Conservation (phyloP, 30 jellyfish, hydroid and myxozoan species). For the Phacellophora camtschatica region DNA sequence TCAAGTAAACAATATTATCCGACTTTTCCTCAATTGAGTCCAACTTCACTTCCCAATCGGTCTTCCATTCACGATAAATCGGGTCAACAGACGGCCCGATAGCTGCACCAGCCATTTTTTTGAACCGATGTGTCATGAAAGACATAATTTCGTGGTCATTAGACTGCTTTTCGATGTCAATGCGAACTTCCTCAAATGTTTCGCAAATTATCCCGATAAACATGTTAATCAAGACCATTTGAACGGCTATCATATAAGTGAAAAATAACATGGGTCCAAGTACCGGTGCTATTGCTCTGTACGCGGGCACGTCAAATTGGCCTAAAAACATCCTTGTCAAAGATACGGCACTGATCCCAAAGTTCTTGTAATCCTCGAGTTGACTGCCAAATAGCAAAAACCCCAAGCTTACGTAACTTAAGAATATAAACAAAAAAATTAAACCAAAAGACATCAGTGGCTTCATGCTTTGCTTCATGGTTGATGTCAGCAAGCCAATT, state of each 20-base stretch:
- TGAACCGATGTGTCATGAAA: constrained; percentile 81
- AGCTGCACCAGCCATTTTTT: constrained; percentile 74
- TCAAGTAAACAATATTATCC: constrained; percentile 60
- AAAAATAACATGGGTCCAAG: constrained; percentile 88
- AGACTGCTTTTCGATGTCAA: constrained; percentile 69
- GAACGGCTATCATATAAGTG: constrained; percentile 84
- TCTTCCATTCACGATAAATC: constrained; percentile 92
- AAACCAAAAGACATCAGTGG: constrained; percentile 88
- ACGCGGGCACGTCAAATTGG: constrained; percentile 69
- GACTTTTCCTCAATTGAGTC: constrained; percentile 74
- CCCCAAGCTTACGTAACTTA: constrained; percentile 85
- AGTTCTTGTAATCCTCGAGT: constrained; percentile 62
- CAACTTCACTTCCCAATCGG: constrained; percentile 85
- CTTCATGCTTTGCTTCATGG: constrained; percentile 70
- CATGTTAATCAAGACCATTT: constrained; percentile 87
- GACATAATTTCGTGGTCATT: constrained; percentile 78
- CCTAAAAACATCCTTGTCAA: constrained; percentile 90
- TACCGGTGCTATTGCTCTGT: constrained; percentile 61
- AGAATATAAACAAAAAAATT: constrained; percentile 65
- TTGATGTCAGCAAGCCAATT: constrained; percentile 78
- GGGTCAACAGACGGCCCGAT: constrained; percentile 81
- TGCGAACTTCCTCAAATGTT: constrained; percentile 85
- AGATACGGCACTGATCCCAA: constrained; percentile 65
- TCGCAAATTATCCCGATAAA: constrained; percentile 94
- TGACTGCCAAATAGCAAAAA: constrained; percentile 69